A percentile compares a stretch with the other conserved stretches of the same genome.
phyloP scores from a whole-genome alignment of 2,888 invertebrate genomes.

The Melangyna quadrimaculata region DNA sequence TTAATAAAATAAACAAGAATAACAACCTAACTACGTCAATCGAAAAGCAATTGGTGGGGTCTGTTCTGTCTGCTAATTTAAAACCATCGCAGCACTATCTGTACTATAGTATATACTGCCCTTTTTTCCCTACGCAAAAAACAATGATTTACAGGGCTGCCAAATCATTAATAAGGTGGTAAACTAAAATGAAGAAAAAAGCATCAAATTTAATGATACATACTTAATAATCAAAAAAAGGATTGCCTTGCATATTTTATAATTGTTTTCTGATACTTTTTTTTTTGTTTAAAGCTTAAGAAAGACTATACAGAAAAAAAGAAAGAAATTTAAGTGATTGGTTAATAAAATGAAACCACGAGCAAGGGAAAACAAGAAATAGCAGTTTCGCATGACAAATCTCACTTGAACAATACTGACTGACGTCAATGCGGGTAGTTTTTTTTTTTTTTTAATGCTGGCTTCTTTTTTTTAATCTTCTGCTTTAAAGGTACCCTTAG shows the following conservation, averaged over 20 bases:
- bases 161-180: background rate
- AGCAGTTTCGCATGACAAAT: slow-evolving; percentile 54
- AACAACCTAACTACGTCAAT: slow-evolving; percentile 31
- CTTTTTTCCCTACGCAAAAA: background rate
- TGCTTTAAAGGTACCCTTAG: background rate
- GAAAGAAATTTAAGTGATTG: slow-evolving; percentile 6
- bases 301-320: background rate
- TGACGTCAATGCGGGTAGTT: slow-evolving; percentile 59
- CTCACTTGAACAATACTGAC: slow-evolving; percentile 21
- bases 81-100: background rate
- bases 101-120: background rate
- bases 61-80: background rate
- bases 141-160: background rate
- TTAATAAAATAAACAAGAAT: slow-evolving; percentile 25
- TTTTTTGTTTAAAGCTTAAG: background rate
- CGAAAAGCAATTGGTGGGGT: background rate
- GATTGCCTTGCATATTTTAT: background rate
- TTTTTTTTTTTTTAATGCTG: slow-evolving; percentile 3
- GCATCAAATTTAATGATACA: background rate
- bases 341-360: slow-evolving; percentile 15
- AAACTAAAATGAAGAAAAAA: background rate
- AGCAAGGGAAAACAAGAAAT: slow-evolving; percentile 61
- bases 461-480: background rate
- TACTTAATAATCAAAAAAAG: background rate
- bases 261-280: background rate